phyloP scores from a whole-genome alignment of 1,140 invertebrate genomes.

The Zaprionus nigranus region DNA sequence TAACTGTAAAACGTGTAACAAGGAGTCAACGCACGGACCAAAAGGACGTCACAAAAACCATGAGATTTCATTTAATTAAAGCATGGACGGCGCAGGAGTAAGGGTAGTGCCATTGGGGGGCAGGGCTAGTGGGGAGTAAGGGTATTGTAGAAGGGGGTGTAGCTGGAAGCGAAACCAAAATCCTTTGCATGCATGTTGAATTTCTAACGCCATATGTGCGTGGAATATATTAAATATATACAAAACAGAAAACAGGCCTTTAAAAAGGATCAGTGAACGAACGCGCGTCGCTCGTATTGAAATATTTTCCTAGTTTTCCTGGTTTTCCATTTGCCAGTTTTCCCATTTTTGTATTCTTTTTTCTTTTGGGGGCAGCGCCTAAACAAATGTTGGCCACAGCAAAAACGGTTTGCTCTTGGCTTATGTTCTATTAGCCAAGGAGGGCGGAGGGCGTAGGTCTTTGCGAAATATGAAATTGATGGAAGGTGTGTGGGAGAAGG shows the following conservation, averaged over 20 bases:
- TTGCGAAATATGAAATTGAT: conserved; percentile 47
- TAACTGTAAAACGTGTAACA: conserved; percentile 76
- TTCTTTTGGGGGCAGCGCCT: conserved; percentile 36
- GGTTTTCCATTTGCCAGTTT: conserved; percentile 12
- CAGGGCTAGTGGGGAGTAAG: background rate
- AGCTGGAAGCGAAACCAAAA: background rate
- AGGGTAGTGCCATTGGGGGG: no score
- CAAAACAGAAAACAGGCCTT: conserved; percentile 63
- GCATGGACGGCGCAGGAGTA: conserved; percentile 24
- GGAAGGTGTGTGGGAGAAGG: background rate
- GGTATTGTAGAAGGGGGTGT: no score
- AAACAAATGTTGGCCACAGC: conserved; percentile 59
- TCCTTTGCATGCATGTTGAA: conserved; percentile 54
- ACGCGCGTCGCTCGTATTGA: conserved; percentile 5
- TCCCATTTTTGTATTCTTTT: conserved; percentile 2
- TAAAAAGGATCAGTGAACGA: conserved; percentile 46
- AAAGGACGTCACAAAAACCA: conserved; percentile 65
- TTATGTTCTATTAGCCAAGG: conserved; percentile 53
- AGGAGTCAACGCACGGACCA: conserved; percentile 59
- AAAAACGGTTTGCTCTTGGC: conserved; percentile 40
- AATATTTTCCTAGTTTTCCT: conserved; percentile 38
- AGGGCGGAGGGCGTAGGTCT: conserved; percentile 1
- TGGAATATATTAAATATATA: conserved; percentile 80
- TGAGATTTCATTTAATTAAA: conserved; percentile 83
- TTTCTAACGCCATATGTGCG: conserved; percentile 78